Evolutionary conservation across 1,140 invertebrate species (phyloP), one percentile per base, ranked within the genome.

Genomic region (Rhagoletis zephyria): DNA sequence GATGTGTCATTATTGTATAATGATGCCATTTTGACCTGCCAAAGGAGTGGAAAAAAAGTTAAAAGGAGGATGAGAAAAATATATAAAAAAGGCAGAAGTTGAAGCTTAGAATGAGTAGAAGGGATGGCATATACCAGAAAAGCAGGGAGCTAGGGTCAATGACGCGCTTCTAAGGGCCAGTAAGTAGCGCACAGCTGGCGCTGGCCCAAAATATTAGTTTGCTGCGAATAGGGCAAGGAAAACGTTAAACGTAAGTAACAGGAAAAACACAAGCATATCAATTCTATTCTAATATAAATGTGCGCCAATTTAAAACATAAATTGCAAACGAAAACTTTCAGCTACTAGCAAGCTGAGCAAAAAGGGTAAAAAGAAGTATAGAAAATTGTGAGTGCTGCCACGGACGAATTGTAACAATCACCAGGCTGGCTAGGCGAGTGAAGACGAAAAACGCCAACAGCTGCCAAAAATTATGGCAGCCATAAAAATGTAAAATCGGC

Each of bases 241-340:
- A 4, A 16, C 4, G 6, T 30, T 30, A 30, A 30, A 30, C 1
- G 30, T 30, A 30, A 30, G 4, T 16, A 51, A 77, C 40, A 10
- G 30, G 48, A 14, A n/a, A n/a, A 51, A 81, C 48, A 56, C 16
- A 1, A 6, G 12, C 5, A 14, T n/a, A 81, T 56, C 51, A 81
- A 81, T 81, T 51, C 74, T 51, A 59, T 81, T 81, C 7, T 81
- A 81, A 81, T 81, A 81, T 81, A 81, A 81, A 81, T 81, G 74
- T 16, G 16, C n/a, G 74, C 74, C 74, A 81, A 81, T 81, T 81
- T 81, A 81, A 81, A 81, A 81, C 74, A 81, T 81, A 81, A 81
- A 81, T 81, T 81, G 74, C 74, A 81, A 81, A 81, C 56, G 74
- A 56, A 81, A 81, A 81, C 74, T 81, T 81, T 67, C n/a, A 5